phyloP scores from a whole-genome alignment of 2,888 invertebrate genomes.

The Leptopilina myrica region DNA sequence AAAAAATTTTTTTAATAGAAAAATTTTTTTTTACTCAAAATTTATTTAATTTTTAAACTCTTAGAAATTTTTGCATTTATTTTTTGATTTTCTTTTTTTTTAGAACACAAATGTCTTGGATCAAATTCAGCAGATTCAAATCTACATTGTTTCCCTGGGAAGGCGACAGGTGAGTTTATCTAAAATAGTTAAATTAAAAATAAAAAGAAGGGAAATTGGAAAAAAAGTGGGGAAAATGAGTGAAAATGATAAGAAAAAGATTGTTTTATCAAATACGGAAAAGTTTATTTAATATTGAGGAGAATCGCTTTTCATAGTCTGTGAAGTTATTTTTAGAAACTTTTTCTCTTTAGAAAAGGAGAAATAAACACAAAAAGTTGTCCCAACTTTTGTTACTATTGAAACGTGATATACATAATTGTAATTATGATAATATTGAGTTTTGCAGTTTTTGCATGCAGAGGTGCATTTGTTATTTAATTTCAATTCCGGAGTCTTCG shows the following conservation, averaged over 20 bases:
- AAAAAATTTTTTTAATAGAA: no score
- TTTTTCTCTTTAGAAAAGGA: background rate
- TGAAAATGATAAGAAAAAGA: no score
- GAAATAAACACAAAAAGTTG: background rate
- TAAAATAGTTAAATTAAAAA: background rate
- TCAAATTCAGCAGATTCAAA: slow-evolving; percentile 80
- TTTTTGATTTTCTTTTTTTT: slow-evolving; percentile 54
- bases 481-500: slow-evolving; percentile 22
- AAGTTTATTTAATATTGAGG: background rate
- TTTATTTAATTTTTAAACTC: no score
- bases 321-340: slow-evolving; percentile 15
- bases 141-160: slow-evolving; percentile 80
- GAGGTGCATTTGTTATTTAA: slow-evolving; percentile 8
- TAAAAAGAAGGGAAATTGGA: slow-evolving; percentile 29
- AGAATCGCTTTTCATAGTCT: slow-evolving; percentile 2
- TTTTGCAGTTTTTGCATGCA: background rate
- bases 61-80: background rate
- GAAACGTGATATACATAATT: slow-evolving; percentile 22
- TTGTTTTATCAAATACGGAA: background rate
- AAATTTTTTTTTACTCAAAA: no score
- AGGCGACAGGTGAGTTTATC: slow-evolving; percentile 79
- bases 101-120: slow-evolving; percentile 79
- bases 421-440: background rate
- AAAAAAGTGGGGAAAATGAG: background rate
- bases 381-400: background rate